phyloP scores from a whole-genome alignment of 1,140 invertebrate genomes.

The Nomia melanderi region DNA sequence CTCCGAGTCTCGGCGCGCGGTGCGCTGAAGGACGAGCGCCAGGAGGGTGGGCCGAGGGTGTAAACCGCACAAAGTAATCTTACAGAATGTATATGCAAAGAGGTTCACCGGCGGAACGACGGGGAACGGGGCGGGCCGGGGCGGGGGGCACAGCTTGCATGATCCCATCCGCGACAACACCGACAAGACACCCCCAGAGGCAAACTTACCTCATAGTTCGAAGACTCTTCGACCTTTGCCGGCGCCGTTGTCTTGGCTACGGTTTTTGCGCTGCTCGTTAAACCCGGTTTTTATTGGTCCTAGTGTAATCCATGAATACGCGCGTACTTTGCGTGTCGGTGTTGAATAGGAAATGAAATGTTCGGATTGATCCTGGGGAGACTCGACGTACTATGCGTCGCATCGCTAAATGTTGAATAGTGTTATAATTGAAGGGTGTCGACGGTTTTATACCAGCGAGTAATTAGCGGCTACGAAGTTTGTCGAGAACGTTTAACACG shows the following conservation, averaged over 20 bases:
- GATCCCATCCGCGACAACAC: slow-evolving; percentile 76
- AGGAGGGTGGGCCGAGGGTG: slow-evolving; percentile 69
- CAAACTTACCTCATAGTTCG: slow-evolving; percentile 68
- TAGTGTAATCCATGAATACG: no score
- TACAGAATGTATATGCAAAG: slow-evolving; percentile 82
- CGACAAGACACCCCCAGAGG: slow-evolving; percentile 72
- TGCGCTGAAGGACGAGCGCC: slow-evolving; percentile 52
- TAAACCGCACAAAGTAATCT: slow-evolving; percentile 82
- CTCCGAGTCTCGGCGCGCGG: slow-evolving; percentile 58
- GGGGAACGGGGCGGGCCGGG: slow-evolving; percentile 37
- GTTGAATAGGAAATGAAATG: no score
- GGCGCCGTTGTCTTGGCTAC: slow-evolving; percentile 14
- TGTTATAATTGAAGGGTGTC: no score
- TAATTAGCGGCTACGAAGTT: no score
- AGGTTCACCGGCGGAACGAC: slow-evolving; percentile 72
- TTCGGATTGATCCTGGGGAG: no score
- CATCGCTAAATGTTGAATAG: no score
- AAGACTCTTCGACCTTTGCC: slow-evolving; percentile 56
- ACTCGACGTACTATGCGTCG: no score
- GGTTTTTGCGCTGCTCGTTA: slow-evolving; percentile 17
- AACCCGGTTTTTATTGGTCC: not conserved
- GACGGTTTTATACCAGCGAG: no score
- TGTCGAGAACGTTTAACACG: not conserved
- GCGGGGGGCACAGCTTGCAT: slow-evolving; percentile 78
- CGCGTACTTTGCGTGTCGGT: no score